Evolutionary conservation across 37 sponge, comb jelly and placozoan species (phyloP).

Genomic region (Diacarnus erythraeanus): DNA sequence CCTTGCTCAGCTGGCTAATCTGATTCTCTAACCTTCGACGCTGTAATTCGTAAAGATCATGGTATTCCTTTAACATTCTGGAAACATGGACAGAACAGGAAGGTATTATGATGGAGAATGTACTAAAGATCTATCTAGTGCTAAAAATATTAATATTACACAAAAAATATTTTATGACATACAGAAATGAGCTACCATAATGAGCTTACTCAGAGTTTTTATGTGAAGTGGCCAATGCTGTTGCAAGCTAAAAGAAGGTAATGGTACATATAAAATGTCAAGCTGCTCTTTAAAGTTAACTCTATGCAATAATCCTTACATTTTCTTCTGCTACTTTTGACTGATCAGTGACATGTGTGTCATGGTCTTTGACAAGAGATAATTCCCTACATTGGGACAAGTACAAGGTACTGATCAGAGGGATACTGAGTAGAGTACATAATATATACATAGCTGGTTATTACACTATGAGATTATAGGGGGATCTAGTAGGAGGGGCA

Average conservation of each 20-base stretch:
- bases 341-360: conserved; percentile 61
- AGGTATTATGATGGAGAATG: not conserved
- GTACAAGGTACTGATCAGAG: no score
- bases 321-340: conserved; percentile 61
- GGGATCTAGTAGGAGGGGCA: no score
- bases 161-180: no score
- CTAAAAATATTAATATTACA: not conserved
- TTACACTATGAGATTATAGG: no score
- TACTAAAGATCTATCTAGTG: no score
- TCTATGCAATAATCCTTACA: conserved; percentile 43
- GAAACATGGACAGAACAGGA: not conserved
- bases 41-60: conserved; percentile 94
- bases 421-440: no score
- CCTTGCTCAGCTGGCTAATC: conserved; percentile 57
- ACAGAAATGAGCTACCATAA: not conserved
- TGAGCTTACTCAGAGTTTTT: conserved; percentile 82
- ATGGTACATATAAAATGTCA: not conserved
- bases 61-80: conserved; percentile 91
- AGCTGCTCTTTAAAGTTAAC: not conserved
- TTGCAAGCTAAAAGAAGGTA: conserved; percentile 48
- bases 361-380: conserved; percentile 70
- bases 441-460: no score
- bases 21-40: conserved; percentile 82
- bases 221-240: conserved; percentile 82
- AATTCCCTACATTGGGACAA: conserved; percentile 64